Base-by-base conservation (phyloP, 2,113 vertebrate genomes). In the Rhea pennata region DNA sequence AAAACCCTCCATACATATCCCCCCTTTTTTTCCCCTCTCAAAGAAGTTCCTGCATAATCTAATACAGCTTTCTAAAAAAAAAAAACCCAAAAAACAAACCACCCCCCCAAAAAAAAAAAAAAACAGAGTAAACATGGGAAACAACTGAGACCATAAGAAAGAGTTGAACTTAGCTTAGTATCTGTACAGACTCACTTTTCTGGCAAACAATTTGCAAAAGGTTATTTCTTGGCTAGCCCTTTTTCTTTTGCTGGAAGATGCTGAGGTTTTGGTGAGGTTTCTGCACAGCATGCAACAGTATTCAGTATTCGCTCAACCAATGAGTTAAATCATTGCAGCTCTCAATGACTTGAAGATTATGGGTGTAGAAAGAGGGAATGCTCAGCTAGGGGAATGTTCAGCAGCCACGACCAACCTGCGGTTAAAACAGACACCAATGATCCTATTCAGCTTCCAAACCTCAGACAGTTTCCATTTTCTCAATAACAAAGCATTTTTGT, bases 391-490 rank as follows among this genome's bases (percentile, higher is more conserved):
- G 91, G 80, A 97, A 88, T 92, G 95, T 51, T 86, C 88, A 92
- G 73, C 93, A 92, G 91, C 70, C 94, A 90, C 90, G 81, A 94
- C 87, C 69, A 70, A 93, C 79, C 84, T 94, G 95, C 6, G 94
- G 95, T 93, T 97, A 95, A 92, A 95, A 95, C 93, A 98, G 97
- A 98, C 97, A 96, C 96, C 98, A 98, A 72, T 88, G 88, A 95
- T 77, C 96, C 92, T 53, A 79, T 94, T 95, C 91, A 96, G 97
- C 97, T 97, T 98, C 94, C 95, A 98, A 98, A 98, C 97, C 97
- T 98, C 98, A 98, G 97, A 98, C 97, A 98, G 97, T 98, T 98
- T 98, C 98, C 98, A 97, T 98, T 98, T 98, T 98, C 98, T 98
- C 97, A 98, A 96, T 98, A 98, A 98, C 97, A 98, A 98, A 98